These are phyloP conservation scores for Rhaphigaster nebulosa DNA, from an alignment of 2,888 invertebrate genomes.

Conservation along the genomic window DNA sequence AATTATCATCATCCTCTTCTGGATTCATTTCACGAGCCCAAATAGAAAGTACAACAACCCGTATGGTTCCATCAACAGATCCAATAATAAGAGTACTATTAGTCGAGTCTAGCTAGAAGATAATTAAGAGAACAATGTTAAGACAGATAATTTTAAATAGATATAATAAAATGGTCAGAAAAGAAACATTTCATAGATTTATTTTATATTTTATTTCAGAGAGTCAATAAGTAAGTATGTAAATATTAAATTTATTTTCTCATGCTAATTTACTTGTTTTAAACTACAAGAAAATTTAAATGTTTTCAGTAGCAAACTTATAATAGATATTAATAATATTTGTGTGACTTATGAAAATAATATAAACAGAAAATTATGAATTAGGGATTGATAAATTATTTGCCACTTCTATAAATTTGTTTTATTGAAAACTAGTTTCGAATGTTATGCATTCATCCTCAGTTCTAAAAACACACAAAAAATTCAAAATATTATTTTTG, in stretches of 20 bases:
- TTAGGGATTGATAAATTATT: too few relatives aligned
- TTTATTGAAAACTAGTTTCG: too few relatives aligned
- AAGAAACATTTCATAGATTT: neutral
- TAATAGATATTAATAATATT: neutral
- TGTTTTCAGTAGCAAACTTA: neutral
- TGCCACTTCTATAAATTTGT: too few relatives aligned
- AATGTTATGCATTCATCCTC: too few relatives aligned
- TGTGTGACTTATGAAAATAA: neutral
- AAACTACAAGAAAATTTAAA: neutral
- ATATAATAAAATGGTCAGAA: neutral
- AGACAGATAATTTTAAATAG: neutral
- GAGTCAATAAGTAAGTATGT: too few relatives aligned
- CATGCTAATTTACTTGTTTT: neutral
- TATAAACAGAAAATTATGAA: conserved; percentile 14
- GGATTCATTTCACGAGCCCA: conserved; percentile 56
- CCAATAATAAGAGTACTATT: conserved; percentile 79
- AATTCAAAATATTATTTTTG: too few relatives aligned
- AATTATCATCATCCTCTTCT: conserved; percentile 63
- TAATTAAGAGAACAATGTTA: neutral
- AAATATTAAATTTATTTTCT: too few relatives aligned
- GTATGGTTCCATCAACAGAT: conserved; percentile 80
- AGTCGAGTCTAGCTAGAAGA: conserved; percentile 73
- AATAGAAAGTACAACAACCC: conserved; percentile 69
- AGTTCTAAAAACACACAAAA: too few relatives aligned
- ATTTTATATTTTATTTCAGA: neutral